These are phyloP conservation scores for Charadrius vociferus DNA, from an alignment of 2,113 vertebrate genomes.

Conservation along the genomic window DNA sequence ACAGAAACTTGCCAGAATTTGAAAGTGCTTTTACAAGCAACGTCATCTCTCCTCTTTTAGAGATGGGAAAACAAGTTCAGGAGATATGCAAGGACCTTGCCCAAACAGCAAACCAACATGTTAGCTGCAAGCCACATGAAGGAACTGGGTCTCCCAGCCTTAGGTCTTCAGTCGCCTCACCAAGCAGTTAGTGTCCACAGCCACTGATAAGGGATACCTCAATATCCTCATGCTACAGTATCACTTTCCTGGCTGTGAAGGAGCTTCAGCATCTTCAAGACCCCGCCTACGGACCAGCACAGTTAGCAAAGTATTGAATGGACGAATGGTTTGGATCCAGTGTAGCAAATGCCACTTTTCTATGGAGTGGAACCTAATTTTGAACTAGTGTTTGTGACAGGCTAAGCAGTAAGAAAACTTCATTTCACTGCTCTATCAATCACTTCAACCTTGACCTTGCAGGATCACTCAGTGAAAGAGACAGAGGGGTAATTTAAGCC, in stretches of 20 bases:
- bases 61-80: neutral
- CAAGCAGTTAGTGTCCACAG: neutral
- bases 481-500: slow-evolving; percentile 49
- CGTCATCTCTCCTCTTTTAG: neutral
- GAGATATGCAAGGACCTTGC: neutral
- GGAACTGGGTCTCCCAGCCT: neutral
- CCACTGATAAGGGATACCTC: neutral
- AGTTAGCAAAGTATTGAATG: neutral
- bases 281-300: neutral
- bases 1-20: neutral
- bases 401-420: slow-evolving; percentile 68
- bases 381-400: slow-evolving; percentile 13
- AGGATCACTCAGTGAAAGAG: slow-evolving; percentile 33
- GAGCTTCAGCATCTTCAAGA: neutral
- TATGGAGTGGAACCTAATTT: slow-evolving; percentile 45
- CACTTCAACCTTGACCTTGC: slow-evolving; percentile 57
- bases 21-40: neutral
- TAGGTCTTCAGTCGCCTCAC: neutral
- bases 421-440: slow-evolving; percentile 62
- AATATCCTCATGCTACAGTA: neutral
- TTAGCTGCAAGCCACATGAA: neutral
- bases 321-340: neutral
- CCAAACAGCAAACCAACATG: neutral
- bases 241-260: neutral
- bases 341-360: slow-evolving; percentile 14